Evolutionary conservation across 2,888 invertebrate species (phyloP).

Genomic region (Axea sp.): DNA sequence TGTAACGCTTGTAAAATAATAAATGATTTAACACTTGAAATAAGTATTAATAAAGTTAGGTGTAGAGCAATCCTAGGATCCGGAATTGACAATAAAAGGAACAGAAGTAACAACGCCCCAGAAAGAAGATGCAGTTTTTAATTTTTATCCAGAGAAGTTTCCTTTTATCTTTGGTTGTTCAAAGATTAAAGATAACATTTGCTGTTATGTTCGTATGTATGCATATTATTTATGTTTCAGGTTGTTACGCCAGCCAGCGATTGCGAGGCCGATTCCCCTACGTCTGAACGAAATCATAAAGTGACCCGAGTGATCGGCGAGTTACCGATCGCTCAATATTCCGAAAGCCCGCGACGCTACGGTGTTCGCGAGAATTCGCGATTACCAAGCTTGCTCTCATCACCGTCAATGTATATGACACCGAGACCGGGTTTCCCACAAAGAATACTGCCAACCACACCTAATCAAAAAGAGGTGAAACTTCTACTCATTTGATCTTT

Average conservation of each 20-base stretch:
- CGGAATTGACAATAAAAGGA: no score
- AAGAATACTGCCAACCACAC: conserved; percentile 80
- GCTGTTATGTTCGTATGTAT: no score
- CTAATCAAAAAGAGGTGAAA: conserved; percentile 76
- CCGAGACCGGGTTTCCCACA: conserved; percentile 94
- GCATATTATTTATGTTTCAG: conserved; percentile 61
- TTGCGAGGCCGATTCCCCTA: conserved; percentile 74
- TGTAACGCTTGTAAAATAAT: conserved; percentile 6
- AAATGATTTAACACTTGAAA: not conserved
- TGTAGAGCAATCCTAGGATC: no score
- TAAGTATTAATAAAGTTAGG: not conserved
- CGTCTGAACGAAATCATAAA: conserved; percentile 77
- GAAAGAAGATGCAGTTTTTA: no score
- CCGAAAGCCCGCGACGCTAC: conserved; percentile 93
- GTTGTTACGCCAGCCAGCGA: conserved; percentile 76
- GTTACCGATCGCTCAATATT: conserved; percentile 95
- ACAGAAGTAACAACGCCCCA: no score
- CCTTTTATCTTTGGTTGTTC: no score
- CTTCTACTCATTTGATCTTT: not conserved
- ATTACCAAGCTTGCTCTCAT: conserved; percentile 82
- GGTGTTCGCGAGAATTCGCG: conserved; percentile 82
- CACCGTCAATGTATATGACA: conserved; percentile 85
- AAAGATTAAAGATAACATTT: no score
- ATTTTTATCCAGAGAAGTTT: no score
- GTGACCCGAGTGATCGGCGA: conserved; percentile 88